These are phyloP conservation scores for Aphidius gifuensis DNA, from an alignment of 1,140 invertebrate species.

Conservation along the genomic window DNA sequence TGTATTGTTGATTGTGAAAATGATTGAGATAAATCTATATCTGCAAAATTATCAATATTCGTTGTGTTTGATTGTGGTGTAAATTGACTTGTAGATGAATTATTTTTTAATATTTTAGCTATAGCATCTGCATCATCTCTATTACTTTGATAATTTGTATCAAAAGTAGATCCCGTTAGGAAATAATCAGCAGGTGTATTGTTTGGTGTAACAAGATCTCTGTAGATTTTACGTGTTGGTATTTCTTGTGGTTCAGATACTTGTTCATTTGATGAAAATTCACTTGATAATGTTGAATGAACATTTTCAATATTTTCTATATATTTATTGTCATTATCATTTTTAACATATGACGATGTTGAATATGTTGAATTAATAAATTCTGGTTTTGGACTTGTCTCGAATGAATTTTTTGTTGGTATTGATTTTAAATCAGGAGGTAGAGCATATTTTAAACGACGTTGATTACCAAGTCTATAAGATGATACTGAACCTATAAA, in stretches of 20 bases:
- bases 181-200: constrained; percentile 44
- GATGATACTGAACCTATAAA: constrained; percentile 36
- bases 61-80: neutral
- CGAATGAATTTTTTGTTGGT: constrained; percentile 16
- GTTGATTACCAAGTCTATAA: constrained; percentile 49
- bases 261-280: constrained; percentile 5
- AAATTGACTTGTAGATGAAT: neutral
- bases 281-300: constrained; percentile 2
- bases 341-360: constrained; percentile 17
- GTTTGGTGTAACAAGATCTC: constrained; percentile 45
- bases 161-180: constrained; percentile 27
- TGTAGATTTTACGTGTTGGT: constrained; percentile 26
- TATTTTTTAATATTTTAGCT: neutral
- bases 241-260: constrained; percentile 36
- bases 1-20: neutral
- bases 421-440: constrained; percentile 44
- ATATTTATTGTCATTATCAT: constrained; percentile 2
- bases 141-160: constrained; percentile 4
- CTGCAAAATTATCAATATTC: constrained; percentile 8
- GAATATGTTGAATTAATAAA: neutral
- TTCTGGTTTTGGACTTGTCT: neutral
- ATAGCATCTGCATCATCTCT: neutral
- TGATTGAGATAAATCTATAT: constrained; percentile 7
- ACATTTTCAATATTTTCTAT: constrained; percentile 7
- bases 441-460: constrained; percentile 48